These are phyloP conservation scores for Drosophila saltans DNA, from an alignment of 1,140 invertebrate genomes.

Conservation along the genomic window DNA sequence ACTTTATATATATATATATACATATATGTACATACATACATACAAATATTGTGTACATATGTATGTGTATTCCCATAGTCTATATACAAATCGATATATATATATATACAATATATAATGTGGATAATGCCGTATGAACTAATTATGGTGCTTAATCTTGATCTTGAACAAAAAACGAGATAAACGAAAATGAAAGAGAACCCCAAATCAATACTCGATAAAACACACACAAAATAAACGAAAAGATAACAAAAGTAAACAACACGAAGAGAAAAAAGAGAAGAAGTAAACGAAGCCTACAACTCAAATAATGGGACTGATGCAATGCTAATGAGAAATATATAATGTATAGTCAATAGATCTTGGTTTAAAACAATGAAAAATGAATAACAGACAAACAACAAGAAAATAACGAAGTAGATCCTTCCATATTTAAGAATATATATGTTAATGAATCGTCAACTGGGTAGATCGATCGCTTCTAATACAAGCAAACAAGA, in stretches of 20 bases:
- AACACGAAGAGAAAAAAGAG: neutral
- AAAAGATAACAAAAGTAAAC: neutral
- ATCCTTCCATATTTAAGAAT: constrained; percentile 60
- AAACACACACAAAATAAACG: neutral
- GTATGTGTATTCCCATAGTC: constrained; percentile 7
- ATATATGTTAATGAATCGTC: constrained; percentile 23
- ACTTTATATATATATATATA: neutral
- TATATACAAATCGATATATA: constrained; percentile 8
- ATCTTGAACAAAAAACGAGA: constrained; percentile 69
- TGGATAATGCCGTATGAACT: constrained; percentile 64
- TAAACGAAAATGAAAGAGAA: constrained; percentile 22
- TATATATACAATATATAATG: constrained; percentile 42
- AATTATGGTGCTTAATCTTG: constrained; percentile 74
- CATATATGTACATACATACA: constrained; percentile 6
- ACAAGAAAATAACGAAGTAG: constrained; percentile 49
- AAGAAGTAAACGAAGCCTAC: constrained; percentile 45
- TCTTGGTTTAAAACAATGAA: constrained; percentile 13
- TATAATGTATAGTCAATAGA: constrained; percentile 13
- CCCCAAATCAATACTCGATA: constrained; percentile 5
- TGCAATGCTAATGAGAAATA: constrained; percentile 62
- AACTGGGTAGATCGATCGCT: constrained; percentile 44
- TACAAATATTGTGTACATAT: constrained; percentile 7
- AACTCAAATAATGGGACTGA: constrained; percentile 78
- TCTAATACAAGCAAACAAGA: neutral
- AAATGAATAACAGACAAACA: constrained; percentile 20